These are phyloP conservation scores for Lota lota DNA, from an alignment of 2,113 vertebrate genomes.

Conservation along the genomic window DNA sequence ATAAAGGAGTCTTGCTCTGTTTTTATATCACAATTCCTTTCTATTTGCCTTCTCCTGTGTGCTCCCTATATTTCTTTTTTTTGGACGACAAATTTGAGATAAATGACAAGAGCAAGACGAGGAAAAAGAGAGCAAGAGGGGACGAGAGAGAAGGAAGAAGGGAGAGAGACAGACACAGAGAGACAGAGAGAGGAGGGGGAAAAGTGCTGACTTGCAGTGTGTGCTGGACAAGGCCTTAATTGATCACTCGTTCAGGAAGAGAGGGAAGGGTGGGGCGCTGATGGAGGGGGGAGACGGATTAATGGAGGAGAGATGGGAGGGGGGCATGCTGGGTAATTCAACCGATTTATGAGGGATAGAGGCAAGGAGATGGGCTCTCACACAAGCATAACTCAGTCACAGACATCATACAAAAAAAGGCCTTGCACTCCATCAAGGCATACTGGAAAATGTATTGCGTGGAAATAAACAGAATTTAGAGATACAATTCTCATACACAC, in stretches of 20 bases:
- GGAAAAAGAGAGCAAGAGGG: slow-evolving; percentile 18
- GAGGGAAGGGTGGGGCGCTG: slow-evolving; percentile 25
- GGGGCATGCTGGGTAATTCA: slow-evolving; percentile 56
- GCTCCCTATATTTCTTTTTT: slow-evolving; percentile 17
- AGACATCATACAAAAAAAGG: slow-evolving; percentile 50
- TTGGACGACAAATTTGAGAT: slow-evolving; percentile 17
- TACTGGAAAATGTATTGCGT: slow-evolving; percentile 30
- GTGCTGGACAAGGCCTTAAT: slow-evolving; percentile 66
- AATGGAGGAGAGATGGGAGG: slow-evolving; percentile 56
- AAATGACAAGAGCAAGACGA: background rate
- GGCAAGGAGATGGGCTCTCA: slow-evolving; percentile 46
- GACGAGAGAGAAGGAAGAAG: slow-evolving; percentile 29
- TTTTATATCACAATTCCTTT: slow-evolving; percentile 15
- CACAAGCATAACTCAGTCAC: slow-evolving; percentile 59
- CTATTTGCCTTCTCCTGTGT: slow-evolving; percentile 13
- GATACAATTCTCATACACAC: slow-evolving; percentile 12
- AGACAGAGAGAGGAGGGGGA: slow-evolving; percentile 9
- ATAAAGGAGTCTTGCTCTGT: slow-evolving; percentile 57
- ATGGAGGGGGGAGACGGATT: slow-evolving; percentile 34
- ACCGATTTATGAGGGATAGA: slow-evolving; percentile 67
- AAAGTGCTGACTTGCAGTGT: slow-evolving; percentile 65
- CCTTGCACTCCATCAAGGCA: slow-evolving; percentile 44
- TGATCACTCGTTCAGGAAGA: slow-evolving; percentile 69
- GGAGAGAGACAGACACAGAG: slow-evolving; percentile 26
- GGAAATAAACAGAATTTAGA: slow-evolving; percentile 48